A percentile compares a stretch with the other conserved stretches of the same genome.
phyloP scores from a whole-genome alignment of 2,888 invertebrate species.

The Athripsodes cinereus region DNA sequence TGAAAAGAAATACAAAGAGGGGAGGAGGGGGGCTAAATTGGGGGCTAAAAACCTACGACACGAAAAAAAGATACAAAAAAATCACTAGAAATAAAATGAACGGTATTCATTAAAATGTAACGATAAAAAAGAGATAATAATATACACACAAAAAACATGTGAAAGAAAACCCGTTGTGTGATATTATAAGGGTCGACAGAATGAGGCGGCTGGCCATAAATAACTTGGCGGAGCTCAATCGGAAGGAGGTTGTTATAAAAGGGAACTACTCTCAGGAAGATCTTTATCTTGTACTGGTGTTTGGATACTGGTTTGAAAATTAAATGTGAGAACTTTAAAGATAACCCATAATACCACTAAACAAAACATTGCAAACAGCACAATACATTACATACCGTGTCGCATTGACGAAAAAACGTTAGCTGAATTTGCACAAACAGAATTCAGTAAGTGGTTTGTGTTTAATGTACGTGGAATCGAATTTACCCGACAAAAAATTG shows the following conservation, averaged over 20 bases:
- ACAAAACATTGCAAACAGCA: no score
- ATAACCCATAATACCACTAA: no score
- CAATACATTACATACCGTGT: no score
- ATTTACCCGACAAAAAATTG: no score
- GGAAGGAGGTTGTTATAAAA: constrained; percentile 5
- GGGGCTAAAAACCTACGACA: constrained; percentile 19
- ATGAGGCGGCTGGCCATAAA: constrained; percentile 24
- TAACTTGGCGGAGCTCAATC: constrained; percentile 15
- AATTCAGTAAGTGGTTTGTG: no score
- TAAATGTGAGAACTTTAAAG: not conserved
- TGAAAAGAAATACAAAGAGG: not conserved
- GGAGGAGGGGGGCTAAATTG: constrained; percentile 7
- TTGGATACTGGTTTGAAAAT: not conserved
- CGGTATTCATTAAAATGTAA: constrained; percentile 27
- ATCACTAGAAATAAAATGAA: constrained; percentile 26
- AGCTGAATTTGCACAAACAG: no score
- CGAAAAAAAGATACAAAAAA: constrained; percentile 13
- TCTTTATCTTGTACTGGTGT: not conserved
- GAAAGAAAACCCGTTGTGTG: constrained; percentile 20
- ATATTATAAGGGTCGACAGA: constrained; percentile 5
- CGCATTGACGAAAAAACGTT: no score
- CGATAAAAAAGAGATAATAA: constrained; percentile 25
- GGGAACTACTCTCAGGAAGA: not conserved
- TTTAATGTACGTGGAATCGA: no score
- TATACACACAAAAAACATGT: constrained; percentile 17